Base-by-base conservation (phyloP, 2,113 vertebrate species). In the Gasterosteus nipponicus region DNA sequence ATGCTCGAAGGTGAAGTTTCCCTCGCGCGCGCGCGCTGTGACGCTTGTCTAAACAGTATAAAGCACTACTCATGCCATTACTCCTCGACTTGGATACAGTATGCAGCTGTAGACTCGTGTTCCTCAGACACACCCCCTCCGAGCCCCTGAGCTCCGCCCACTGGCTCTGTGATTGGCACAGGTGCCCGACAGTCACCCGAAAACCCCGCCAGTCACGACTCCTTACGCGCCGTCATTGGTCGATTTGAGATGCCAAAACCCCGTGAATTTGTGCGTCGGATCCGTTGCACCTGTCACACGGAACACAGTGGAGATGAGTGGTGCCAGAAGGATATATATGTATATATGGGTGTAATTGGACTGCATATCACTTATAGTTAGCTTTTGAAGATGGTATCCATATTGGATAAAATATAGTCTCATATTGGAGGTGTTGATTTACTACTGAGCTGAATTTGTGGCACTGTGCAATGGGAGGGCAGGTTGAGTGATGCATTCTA, bases 21-120 rank as follows among this genome's bases (percentile, higher is more conserved):
- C 88, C 84, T 79, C 65, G 22, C 22, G 22, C 33, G 77, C 71
- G 91, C 86, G 79, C 85, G 57, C 77, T 54, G 58, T 62, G 70
- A 85, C 87, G 80, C 87, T 87, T 79, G 88, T 83, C 92, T 85
- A 79, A 88, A 91, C 90, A 91, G 87, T 83, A 81, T 73, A 82
- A 89, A 83, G 85, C 91, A 85, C 82, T 66, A 89, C 87, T 93
- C 93, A 87, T 93, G 85, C 90, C 91, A 94, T 94, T 92, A 93
- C 91, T 93, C 92, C 87, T 79, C 64, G 90, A 93, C 89, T 94
- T 93, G 80, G 80, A 80, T 82, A 86, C 92, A 85, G 80, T 92
- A 79, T 92, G 91, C 92, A 89, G 91, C 92, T 83, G 86, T 84
- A 90, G 88, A 91, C 87, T 92, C 86, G 77, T 82, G 61, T 78